Base-by-base conservation (phyloP, 2,888 invertebrate genomes). In the Nephrocerus scutellatus region DNA sequence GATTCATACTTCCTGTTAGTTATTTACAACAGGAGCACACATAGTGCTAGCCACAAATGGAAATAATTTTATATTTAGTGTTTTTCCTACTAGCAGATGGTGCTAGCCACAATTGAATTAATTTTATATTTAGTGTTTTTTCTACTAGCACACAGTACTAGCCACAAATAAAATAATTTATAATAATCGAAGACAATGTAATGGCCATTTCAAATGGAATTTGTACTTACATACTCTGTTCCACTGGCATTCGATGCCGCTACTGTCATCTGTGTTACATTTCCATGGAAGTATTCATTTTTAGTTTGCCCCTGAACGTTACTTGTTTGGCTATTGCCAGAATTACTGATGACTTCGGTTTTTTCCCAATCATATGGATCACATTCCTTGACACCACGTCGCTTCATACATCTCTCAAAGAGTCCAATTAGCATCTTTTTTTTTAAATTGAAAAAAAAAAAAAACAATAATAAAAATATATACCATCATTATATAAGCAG, bases 301-400 rank as follows among this genome's bases (percentile, higher is more conserved):
- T 67, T 68, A 12, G 52, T 51, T 37, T 60, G 63, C 10, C 55
- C 50, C 32, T 56, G 56, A 0, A 55, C 43, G 43, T 71, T 51
- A 49, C 54, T 65, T 55, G 51, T 64, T 59, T 73, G 70, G 60
- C 47, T 57, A 41, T 56, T 43, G 20, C 55, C 51, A 15, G 57
- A 49, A 24, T 54, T 48, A 19, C 37, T 35, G 6, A 51, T 50
- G 3, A 51, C 46, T 67, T 70, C 66, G 4, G 74, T 72, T 54
- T 79, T 91, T 73, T 96, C 96, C 95, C 96, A 96, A 64, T 96
- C 96, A 63, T 84, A 96, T 1, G 90, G 89, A 71, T 96, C 96
- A 0, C 80, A 74, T 47, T 91, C 86, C 52, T 86, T 80, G 8
- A 96, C 89, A 16, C 90, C 90, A 12, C 93, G 77, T 1, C 93